Evolutionary conservation across 1,140 invertebrate genomes (phyloP), one percentile per base, ranked within the genome.

Genomic region (Glomeris maerens): DNA sequence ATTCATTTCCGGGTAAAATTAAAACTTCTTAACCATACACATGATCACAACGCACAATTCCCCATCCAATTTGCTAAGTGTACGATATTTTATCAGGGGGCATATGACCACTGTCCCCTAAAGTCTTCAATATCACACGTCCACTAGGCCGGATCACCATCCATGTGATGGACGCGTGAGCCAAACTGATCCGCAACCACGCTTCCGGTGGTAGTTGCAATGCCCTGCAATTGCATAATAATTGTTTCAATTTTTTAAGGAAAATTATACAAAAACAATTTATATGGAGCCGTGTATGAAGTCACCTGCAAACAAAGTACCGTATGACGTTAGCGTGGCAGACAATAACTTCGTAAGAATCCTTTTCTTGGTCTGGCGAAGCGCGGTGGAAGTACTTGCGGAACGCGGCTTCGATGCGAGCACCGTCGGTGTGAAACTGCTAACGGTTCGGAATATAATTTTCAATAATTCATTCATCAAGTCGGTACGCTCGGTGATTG

Each of bases 311-410:
- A 17, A 95, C 80, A 70, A 98, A 95, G 69, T 95, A 98, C 51
- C 95, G 72, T 58, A 98, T 98, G 10, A 98, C 93, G 71, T 98
- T 99, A 13, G 87, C 93, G 71, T 99, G 95, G 56, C 93, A 98
- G 3, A 98, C 91, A 40, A 98, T 72, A 26, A 99, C 64, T 42
- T 95, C 95, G 65, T 87, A 93, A 3, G 78, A 78, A 64, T 97
- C 90, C 50, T 81, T 70, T 42, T 78, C 73, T 68, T 98, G 90
- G 2, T 72, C 67, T 1, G 80, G 75, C 45, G 77, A 69, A 20
- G 95, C 93, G 49, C 96, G 73, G 68, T 98, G 79, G 65, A 99
- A 86, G 69, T 95, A 92, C 59, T 84, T 81, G 42, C 92, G 72
- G 68, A 97, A 99, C 3, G 83, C 95, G 3, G 91, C 88, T 71